Base-by-base conservation (phyloP, 2,113 vertebrate species). In the Nibea coibor region DNA sequence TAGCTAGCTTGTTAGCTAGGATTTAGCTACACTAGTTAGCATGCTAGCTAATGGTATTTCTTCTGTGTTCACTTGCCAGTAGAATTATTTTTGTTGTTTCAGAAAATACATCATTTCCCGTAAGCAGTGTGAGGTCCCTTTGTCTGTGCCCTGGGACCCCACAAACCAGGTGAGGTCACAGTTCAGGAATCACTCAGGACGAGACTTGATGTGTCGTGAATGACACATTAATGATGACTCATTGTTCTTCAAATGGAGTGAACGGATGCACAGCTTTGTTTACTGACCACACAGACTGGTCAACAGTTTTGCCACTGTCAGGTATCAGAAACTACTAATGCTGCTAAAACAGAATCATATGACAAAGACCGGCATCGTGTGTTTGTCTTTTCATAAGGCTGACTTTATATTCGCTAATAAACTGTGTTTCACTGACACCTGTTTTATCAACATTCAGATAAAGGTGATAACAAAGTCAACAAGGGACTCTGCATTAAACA, bases 121-220 rank as follows among this genome's bases (percentile, higher is more conserved):
- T 77, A 96, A 96, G 61, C 96, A 97, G 84, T 89, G 93, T 0
- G 97, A 98, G 82, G 94, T 96, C 57, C 97, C 97, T 0, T 92
- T 98, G 57, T 98, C 97, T 1, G 97, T 98, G 3, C 97, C 96
- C 77, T 99, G 97, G 97, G 96, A 98, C 78, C 96, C 96, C 80
- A 96, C 94, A 89, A 99, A 99, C 92, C 97, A 99, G 97, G 97
- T 98, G 93, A 84, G 66, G 28, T 10, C 4, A 19, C 3, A 5
- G 22, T 20, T 39, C 2, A 22, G 12, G 16, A 54, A 22, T n/a
- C 16, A 64, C 4, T 15, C n/a, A 35, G 15, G 15, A 28, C n/a
- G 4, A 22, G 6, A 7, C 0, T 1, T 4, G 7, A 50, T 35
- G 12, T 53, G 4, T 4, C 19, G 19, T 51, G 19, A 43, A 2